These are phyloP conservation scores for Achatina immaculata DNA, from an alignment of 1,140 invertebrate genomes.

Conservation along the genomic window DNA sequence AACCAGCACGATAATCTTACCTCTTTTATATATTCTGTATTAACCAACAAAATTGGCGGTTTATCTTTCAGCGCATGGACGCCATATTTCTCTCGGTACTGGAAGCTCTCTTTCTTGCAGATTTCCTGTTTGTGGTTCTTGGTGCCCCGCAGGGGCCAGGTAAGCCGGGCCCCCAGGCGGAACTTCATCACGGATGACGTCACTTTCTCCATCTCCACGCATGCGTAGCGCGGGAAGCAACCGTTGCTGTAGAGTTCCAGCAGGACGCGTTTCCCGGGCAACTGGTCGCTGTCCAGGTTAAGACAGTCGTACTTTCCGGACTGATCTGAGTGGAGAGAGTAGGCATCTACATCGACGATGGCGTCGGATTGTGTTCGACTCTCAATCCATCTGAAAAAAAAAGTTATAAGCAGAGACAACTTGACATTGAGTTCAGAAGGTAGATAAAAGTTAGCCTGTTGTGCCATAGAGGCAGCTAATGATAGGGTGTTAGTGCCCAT, in stretches of 20 bases:
- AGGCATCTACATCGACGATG: constrained; percentile 34
- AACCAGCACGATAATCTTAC: neutral
- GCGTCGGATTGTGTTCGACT: constrained; percentile 26
- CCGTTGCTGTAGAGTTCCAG: constrained; percentile 52
- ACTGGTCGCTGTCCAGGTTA: neutral
- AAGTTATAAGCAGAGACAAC: no score
- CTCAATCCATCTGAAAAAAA: constrained; percentile 46
- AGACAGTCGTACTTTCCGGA: constrained; percentile 39
- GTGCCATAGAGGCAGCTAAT: no score
- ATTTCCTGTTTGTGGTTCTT: constrained; percentile 27
- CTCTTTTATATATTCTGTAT: constrained; percentile 25
- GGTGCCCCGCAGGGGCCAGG: constrained; percentile 47
- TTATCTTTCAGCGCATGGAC: neutral
- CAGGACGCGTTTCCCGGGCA: constrained; percentile 46
- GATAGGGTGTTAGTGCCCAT: no score
- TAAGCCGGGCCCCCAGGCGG: constrained; percentile 48
- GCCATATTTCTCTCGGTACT: neutral
- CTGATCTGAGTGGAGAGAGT: constrained; percentile 33
- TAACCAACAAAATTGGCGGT: constrained; percentile 33
- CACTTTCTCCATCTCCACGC: constrained; percentile 52
- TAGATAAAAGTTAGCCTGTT: no score
- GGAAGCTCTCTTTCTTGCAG: constrained; percentile 40
- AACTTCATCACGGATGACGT: constrained; percentile 52
- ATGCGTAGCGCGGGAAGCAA: constrained; percentile 56
- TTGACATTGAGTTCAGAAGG: no score